A percentile compares a stretch with the other conserved stretches of the same genome.
Conservation (phyloP, 2,113 vertebrate genomes). For the Megaleporinus macrocephalus region DNA sequence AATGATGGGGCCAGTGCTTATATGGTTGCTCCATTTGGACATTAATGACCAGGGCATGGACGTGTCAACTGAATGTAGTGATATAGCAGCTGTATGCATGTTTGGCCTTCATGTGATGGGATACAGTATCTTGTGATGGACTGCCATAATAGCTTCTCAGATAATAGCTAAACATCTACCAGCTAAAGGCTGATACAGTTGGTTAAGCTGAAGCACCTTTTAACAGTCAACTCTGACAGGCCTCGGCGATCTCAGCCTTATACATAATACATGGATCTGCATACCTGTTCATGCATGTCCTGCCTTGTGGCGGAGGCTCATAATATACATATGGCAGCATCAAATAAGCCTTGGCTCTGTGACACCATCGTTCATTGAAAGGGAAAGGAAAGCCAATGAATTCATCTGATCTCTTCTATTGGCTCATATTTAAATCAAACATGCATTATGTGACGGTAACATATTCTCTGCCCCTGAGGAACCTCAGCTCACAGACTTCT, state of each 20-base stretch:
- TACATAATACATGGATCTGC: constrained; percentile 30
- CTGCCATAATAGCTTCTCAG: background rate
- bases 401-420: constrained; percentile 24
- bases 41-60: background rate
- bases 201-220: constrained; percentile 1
- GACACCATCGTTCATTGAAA: constrained; percentile 5
- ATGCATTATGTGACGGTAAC: constrained; percentile 15
- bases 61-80: background rate
- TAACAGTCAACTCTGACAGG: constrained; percentile 28
- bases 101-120: background rate
- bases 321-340: constrained; percentile 24
- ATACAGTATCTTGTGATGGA: background rate
- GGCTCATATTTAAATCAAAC: constrained; percentile 33
- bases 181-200: background rate
- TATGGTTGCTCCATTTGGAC: too few species aligned
- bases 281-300: constrained; percentile 36
- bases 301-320: constrained; percentile 33
- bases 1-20: background rate
- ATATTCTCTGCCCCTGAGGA: background rate
- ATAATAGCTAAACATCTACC: constrained; percentile 1
- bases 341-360: constrained; percentile 43
- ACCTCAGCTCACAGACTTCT: background rate
- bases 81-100: background rate
- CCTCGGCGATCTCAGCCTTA: constrained; percentile 21
- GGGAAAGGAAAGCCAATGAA: background rate